These are phyloP conservation scores for Artemia sp. DNA, from an alignment of 2,888 invertebrate genomes.

Conservation along the genomic window DNA sequence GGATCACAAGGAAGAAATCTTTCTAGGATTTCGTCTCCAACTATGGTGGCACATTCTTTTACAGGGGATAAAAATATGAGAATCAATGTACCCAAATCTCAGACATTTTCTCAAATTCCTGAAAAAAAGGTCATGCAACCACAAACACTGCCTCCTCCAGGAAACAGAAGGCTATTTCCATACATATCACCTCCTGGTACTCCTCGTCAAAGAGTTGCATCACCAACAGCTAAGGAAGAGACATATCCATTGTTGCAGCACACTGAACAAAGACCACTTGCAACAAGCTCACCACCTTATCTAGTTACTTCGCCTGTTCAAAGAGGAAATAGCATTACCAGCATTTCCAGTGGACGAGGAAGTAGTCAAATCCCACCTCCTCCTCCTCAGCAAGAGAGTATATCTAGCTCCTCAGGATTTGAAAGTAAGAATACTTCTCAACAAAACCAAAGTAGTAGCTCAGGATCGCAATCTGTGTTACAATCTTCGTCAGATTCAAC, in stretches of 20 bases:
- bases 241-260: background rate
- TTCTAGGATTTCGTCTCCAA: constrained; percentile 1
- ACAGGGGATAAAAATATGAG: too few relatives aligned
- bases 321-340: constrained; percentile 27
- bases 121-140: constrained; percentile 35
- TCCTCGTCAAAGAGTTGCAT: constrained; percentile 20
- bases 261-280: constrained; percentile 31
- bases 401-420: constrained; percentile 73
- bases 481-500: constrained; percentile 11
- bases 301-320: constrained; percentile 35
- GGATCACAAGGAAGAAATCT: background rate
- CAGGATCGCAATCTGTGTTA: constrained; percentile 32
- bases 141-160: constrained; percentile 37
- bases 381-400: constrained; percentile 53
- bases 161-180: constrained; percentile 23
- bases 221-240: constrained; percentile 18
- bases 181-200: constrained; percentile 23
- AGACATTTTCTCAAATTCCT: constrained; percentile 23
- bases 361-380: constrained; percentile 38
- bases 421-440: constrained; percentile 74
- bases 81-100: background rate
- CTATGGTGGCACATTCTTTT: background rate
- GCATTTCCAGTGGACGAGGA: constrained; percentile 23
- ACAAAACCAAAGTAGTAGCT: constrained; percentile 57
- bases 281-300: constrained; percentile 37